These are phyloP conservation scores for Hololepta plana DNA, from an alignment of 2,888 invertebrate species.

Conservation along the genomic window DNA sequence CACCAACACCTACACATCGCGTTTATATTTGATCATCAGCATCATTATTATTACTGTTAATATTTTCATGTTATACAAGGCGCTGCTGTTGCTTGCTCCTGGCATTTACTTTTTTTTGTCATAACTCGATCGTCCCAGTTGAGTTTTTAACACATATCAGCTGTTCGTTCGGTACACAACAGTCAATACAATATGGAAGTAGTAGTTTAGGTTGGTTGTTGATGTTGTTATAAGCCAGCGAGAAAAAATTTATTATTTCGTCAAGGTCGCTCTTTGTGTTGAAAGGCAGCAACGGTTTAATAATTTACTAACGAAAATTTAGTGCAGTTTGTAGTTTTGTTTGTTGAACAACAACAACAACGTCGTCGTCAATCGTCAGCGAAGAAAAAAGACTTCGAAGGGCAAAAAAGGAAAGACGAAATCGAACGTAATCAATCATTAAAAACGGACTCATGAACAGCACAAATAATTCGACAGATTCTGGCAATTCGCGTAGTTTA, in stretches of 20 bases:
- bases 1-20: too few species aligned
- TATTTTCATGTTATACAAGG: too few species aligned
- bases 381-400: too few species aligned
- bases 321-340: background rate
- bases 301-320: constrained; percentile 2
- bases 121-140: too few species aligned
- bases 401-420: constrained; percentile 12
- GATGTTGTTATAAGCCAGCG: constrained; percentile 12
- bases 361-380: background rate
- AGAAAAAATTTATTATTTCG: too few species aligned
- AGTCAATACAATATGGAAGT: too few species aligned
- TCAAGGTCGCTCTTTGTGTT: constrained; percentile 50
- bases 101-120: too few species aligned
- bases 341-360: constrained; percentile 1
- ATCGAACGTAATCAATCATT: constrained; percentile 23
- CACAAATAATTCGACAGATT: constrained; percentile 57
- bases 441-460: constrained; percentile 64
- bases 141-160: too few species aligned
- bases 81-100: too few species aligned
- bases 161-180: too few species aligned
- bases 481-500: constrained; percentile 60
- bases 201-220: constrained; percentile 13
- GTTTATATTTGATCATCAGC: too few species aligned
- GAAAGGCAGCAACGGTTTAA: constrained; percentile 24
- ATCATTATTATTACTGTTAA: too few species aligned